Conservation (phyloP, 2,113 vertebrate genomes). For the Gadus macrocephalus region DNA sequence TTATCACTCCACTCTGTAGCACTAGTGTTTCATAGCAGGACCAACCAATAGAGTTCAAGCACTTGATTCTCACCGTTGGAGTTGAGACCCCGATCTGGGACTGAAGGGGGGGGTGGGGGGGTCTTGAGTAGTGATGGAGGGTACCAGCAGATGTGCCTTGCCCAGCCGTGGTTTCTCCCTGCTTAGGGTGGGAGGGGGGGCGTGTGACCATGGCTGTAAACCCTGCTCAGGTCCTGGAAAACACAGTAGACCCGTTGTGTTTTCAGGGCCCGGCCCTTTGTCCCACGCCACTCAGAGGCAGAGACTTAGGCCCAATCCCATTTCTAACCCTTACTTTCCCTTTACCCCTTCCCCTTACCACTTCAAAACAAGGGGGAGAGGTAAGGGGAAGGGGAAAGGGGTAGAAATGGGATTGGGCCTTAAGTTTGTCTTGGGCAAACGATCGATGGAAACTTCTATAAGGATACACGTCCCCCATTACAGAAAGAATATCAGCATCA, state of each 20-base stretch:
- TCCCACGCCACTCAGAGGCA: no score
- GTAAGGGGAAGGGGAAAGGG: no score
- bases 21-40: no score
- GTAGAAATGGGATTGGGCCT: no score
- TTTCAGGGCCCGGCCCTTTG: slow-evolving; percentile 52
- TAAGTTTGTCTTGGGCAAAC: slow-evolving; percentile 35
- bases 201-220: slow-evolving; percentile 66
- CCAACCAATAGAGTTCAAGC: no score
- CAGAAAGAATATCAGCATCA: background rate
- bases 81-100: background rate
- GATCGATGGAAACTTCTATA: slow-evolving; percentile 38
- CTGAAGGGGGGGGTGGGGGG: background rate
- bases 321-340: no score
- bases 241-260: slow-evolving; percentile 53
- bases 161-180: slow-evolving; percentile 28
- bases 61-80: no score
- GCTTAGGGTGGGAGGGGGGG: slow-evolving; percentile 50
- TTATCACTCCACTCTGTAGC: no score
- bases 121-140: background rate
- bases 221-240: slow-evolving; percentile 66
- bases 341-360: no score
- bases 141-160: slow-evolving; percentile 53
- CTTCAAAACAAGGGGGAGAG: no score
- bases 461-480: slow-evolving; percentile 23
- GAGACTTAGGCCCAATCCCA: background rate